These are phyloP conservation scores for Crenuchus spilurus DNA, from an alignment of 2,797 vertebrate species.

Conservation along the genomic window DNA sequence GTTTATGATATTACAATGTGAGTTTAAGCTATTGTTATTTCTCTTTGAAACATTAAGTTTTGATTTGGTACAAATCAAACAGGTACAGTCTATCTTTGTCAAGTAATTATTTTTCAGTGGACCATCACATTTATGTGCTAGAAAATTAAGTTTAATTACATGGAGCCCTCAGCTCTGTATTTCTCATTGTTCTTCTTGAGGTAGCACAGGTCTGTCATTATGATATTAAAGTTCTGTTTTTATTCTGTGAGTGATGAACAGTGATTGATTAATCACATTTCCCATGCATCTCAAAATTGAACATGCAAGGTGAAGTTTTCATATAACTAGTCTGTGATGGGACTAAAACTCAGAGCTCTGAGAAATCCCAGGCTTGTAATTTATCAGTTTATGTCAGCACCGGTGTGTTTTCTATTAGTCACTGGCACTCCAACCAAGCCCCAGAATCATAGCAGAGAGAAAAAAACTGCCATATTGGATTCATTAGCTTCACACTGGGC, in stretches of 20 bases:
- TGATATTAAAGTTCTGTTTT: not conserved
- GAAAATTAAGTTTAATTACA: too few species aligned
- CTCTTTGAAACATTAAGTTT: too few species aligned
- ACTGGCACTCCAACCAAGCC: constrained; percentile 48
- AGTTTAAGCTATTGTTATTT: too few species aligned
- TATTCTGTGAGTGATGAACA: not conserved
- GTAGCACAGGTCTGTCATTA: constrained; percentile 6
- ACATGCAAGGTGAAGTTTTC: not conserved
- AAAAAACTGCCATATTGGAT: constrained; percentile 53
- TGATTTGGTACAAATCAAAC: too few species aligned
- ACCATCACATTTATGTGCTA: too few species aligned
- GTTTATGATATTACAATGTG: too few species aligned
- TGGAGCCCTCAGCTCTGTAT: too few species aligned
- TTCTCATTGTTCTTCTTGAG: not conserved
- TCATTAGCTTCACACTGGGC: constrained; percentile 55
- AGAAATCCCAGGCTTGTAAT: constrained; percentile 10
- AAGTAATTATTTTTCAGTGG: too few species aligned
- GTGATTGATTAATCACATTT: not conserved
- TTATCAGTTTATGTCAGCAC: constrained; percentile 9
- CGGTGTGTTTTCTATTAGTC: constrained; percentile 41
- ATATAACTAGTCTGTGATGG: not conserved
- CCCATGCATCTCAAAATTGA: not conserved
- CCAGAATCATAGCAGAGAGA: constrained; percentile 42
- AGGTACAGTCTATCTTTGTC: too few species aligned
- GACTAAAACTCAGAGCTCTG: not conserved